Evolutionary conservation across 2,113 vertebrate species (phyloP), one percentile per base, ranked within the genome.

Genomic region (Maccullochella peelii): DNA sequence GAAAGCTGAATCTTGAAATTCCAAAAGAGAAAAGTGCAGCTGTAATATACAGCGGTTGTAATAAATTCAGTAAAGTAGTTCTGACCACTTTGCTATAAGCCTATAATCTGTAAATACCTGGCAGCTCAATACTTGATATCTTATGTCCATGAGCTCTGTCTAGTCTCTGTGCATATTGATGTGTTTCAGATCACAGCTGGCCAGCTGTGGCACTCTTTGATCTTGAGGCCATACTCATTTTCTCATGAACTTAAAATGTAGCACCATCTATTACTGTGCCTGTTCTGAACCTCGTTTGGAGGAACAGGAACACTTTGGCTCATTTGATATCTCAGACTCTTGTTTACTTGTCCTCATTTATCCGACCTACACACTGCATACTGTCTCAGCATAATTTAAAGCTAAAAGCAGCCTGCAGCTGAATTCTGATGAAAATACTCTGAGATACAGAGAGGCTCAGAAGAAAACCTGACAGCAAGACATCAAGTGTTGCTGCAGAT

Each of bases 281-380:
- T 15, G 9, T 67, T 30, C n/a, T 65, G 25, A 73, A 42, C 30
- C 38, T 5, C 8, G 52, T 54, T 18, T 62, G 20, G 65, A 70
- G 52, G 61, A 79, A 33, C 49, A 36, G 23, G 72, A 55, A 25
- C 58, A 23, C 59, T 63, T 77, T 66, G 30, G 44, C 68, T 61
- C 66, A 63, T 33, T 16, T 77, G 54, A 83, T 75, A 75, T 67
- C 76, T 74, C 59, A 16, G 47, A 38, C 55, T 33, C 16, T 58
- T 80, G 82, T 88, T 74, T 59, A 44, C 50, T 62, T 61, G 55
- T 69, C 54, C 38, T 36, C 55, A 18, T 82, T 71, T 40, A 66
- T 16, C 47, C 18, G 1, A 20, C 74, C 59, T 55, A 36, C 68
- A 58, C 62, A 11, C 20, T 33, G 63, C 77, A 70, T 54, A 57